Conservation (phyloP, 2,888 invertebrate genomes). For the Drosophila fungiperda region DNA sequence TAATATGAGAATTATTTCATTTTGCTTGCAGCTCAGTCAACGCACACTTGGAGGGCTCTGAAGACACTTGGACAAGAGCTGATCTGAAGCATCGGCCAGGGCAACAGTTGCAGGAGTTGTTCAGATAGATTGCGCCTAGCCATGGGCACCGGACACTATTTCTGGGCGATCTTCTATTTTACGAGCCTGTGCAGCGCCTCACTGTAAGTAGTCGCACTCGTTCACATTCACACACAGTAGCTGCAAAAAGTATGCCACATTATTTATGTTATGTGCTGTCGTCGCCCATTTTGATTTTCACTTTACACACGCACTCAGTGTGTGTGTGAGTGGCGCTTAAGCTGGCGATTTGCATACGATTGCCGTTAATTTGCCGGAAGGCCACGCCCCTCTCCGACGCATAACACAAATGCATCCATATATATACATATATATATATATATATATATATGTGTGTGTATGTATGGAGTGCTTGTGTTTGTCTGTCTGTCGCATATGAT, state of each 20-base stretch:
- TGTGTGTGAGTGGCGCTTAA: constrained; percentile 48
- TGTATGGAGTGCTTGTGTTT: constrained; percentile 29
- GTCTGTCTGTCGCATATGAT: constrained; percentile 22
- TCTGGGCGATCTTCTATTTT: constrained; percentile 85
- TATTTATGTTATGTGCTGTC: constrained; percentile 51
- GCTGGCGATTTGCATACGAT: constrained; percentile 70
- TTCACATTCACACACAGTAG: constrained; percentile 42
- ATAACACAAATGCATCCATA: constrained; percentile 10
- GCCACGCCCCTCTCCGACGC: constrained; percentile 28
- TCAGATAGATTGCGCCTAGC: constrained; percentile 54
- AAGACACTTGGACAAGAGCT: background rate
- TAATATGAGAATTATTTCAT: background rate
- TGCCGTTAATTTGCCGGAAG: constrained; percentile 65
- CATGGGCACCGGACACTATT: constrained; percentile 85
- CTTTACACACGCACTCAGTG: constrained; percentile 53
- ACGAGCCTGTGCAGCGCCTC: constrained; percentile 85
- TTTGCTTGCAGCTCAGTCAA: constrained; percentile 26
- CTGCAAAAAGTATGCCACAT: constrained; percentile 51
- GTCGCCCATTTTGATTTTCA: constrained; percentile 36
- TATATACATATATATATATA: background rate
- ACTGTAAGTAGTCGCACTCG: constrained; percentile 82
- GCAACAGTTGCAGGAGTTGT: constrained; percentile 16
- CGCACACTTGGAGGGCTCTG: constrained; percentile 7
- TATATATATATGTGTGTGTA: constrained; percentile 2
- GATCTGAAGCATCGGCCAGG: background rate